Evolutionary conservation across 2,113 vertebrate genomes (phyloP).

Genomic region (Myrmophylax atrothorax): DNA sequence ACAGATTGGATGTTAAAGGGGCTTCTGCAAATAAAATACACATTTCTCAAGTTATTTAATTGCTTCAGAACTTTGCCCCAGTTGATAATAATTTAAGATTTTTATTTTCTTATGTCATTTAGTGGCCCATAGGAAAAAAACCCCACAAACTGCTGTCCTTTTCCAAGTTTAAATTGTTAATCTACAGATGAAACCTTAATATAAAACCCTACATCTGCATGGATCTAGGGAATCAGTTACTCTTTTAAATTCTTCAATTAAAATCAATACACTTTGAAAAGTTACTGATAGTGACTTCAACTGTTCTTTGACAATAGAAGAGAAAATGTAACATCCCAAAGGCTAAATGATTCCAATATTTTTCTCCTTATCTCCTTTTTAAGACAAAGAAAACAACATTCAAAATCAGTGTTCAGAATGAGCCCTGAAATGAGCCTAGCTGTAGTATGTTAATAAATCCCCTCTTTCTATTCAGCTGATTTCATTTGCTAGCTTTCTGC

Average conservation of each 20-base stretch:
- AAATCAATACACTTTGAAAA: background rate
- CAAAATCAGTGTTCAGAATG: background rate
- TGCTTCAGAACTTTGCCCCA: background rate
- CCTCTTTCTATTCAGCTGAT: background rate
- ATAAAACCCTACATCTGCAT: background rate
- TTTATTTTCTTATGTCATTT: background rate
- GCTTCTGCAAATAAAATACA: background rate
- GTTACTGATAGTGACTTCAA: background rate
- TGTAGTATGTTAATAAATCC: background rate
- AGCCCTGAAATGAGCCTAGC: background rate
- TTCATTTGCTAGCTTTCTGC: background rate
- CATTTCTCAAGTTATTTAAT: background rate
- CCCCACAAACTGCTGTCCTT: background rate
- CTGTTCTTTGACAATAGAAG: background rate
- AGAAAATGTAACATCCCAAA: background rate
- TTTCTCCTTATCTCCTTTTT: background rate
- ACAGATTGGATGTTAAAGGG: background rate
- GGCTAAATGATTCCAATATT: background rate
- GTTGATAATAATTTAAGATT: background rate
- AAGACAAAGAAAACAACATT: background rate
- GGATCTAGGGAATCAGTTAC: background rate
- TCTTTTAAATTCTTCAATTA: background rate
- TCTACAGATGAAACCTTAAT: background rate
- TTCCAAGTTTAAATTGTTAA: background rate
- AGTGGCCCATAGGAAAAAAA: accelerated